Conservation (phyloP, 1,140 invertebrate genomes). For the Popillia japonica region DNA sequence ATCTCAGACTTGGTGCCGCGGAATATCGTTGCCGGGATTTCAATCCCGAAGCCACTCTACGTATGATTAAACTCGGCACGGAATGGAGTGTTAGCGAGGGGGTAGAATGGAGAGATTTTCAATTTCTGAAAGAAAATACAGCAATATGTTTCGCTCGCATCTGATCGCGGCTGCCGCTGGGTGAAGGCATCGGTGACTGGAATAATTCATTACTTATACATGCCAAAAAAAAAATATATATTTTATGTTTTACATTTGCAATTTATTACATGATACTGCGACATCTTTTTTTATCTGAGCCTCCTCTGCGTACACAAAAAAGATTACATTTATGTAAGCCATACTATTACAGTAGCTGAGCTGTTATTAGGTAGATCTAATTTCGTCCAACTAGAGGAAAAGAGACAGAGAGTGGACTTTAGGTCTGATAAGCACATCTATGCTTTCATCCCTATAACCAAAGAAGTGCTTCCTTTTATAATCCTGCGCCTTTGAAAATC, state of each 20-base stretch:
- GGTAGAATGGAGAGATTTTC: neutral
- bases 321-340: neutral
- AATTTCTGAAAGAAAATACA: constrained; percentile 19
- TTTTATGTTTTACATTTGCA: neutral
- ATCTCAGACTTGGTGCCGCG: neutral
- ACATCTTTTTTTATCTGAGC: neutral
- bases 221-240: constrained; percentile 6
- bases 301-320: no score
- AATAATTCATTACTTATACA: constrained; percentile 19
- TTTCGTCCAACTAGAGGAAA: no score
- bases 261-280: neutral
- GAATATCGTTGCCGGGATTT: neutral
- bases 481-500: no score
- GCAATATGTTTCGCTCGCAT: neutral
- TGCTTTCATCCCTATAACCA: no score
- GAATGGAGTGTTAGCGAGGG: neutral
- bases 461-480: no score
- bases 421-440: no score
- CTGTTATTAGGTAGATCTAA: no score
- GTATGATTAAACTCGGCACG: constrained; percentile 7
- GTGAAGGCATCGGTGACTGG: neutral
- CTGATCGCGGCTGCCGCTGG: neutral
- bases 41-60: constrained; percentile 9
- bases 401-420: no score
- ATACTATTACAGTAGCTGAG: neutral